These are phyloP conservation scores for Macaria liturata DNA, from an alignment of 2,888 invertebrate species.

Conservation along the genomic window DNA sequence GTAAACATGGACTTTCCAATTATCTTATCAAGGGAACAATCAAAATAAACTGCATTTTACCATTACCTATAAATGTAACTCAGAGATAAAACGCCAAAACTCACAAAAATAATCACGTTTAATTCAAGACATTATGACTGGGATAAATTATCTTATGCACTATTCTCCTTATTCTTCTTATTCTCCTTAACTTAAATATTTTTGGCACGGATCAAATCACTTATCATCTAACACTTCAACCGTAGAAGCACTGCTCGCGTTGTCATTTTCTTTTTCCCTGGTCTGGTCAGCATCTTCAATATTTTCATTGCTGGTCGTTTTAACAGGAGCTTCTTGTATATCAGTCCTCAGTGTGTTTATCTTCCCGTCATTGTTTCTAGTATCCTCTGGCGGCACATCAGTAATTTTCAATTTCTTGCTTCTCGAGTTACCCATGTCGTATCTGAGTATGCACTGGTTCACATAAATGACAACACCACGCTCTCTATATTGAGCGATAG, in stretches of 20 bases:
- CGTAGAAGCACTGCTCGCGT: conserved; percentile 75
- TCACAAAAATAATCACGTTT: conserved; percentile 12
- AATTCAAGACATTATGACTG: conserved; percentile 11
- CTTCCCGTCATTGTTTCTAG: conserved; percentile 49
- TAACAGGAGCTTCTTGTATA: conserved; percentile 43
- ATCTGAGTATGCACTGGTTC: conserved; percentile 42
- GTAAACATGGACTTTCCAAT: too few relatives aligned
- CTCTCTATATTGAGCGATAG: conserved; percentile 25
- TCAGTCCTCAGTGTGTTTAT: conserved; percentile 67
- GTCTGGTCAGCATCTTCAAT: conserved; percentile 43
- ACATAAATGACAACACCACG: conserved; percentile 30
- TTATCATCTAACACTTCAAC: conserved; percentile 77
- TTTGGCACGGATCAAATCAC: conserved; percentile 44
- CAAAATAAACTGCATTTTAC: too few relatives aligned
- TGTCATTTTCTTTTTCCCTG: conserved; percentile 62
- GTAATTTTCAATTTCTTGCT: conserved; percentile 74
- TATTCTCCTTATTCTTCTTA: conserved; percentile 11
- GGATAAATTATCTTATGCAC: conserved; percentile 11
- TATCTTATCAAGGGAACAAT: too few relatives aligned
- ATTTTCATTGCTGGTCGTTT: conserved; percentile 35
- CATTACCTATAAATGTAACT: too few relatives aligned
- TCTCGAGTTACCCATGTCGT: conserved; percentile 72
- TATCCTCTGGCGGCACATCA: conserved; percentile 49
- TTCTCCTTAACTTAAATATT: conserved; percentile 11
- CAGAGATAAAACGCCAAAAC: conserved; percentile 2